Evolutionary conservation across 2,797 vertebrate genomes (phyloP).

Genomic region (Natrix natrix): DNA sequence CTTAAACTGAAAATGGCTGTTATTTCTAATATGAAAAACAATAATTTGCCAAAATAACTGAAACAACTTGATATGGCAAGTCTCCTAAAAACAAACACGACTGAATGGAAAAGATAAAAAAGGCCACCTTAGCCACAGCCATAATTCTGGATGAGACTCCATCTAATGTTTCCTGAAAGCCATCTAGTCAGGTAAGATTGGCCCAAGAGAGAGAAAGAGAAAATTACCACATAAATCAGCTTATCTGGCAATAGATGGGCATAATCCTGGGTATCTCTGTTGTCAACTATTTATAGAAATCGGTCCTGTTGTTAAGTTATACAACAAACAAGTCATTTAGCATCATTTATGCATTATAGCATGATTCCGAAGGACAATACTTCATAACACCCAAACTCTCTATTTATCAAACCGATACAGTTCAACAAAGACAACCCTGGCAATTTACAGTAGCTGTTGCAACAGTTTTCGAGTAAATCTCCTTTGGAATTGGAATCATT

Average conservation of each 20-base stretch:
- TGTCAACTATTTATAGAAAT: constrained; percentile 24
- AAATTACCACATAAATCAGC: background rate
- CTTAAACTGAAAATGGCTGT: background rate
- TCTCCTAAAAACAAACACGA: background rate
- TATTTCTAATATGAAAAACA: background rate
- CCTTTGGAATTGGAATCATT: constrained; percentile 41
- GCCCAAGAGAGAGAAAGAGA: background rate
- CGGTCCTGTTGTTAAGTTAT: background rate
- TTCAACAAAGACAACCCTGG: constrained; percentile 52
- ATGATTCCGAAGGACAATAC: constrained; percentile 47
- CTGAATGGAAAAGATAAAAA: background rate
- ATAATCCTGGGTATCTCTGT: constrained; percentile 34
- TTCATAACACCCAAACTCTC: constrained; percentile 49
- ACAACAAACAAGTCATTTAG: constrained; percentile 47
- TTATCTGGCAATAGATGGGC: constrained; percentile 25
- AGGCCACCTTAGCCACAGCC: background rate
- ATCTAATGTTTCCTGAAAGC: background rate
- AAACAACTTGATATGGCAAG: background rate
- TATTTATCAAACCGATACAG: constrained; percentile 53
- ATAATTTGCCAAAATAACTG: background rate
- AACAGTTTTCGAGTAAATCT: constrained; percentile 49
- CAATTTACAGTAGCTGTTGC: constrained; percentile 36
- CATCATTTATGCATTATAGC: constrained; percentile 46
- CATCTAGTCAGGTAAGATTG: background rate
- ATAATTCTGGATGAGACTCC: background rate